Evolutionary conservation across 2,113 vertebrate species (phyloP), one percentile per base, ranked within the genome.

Genomic region (Erpornis zantholeuca): DNA sequence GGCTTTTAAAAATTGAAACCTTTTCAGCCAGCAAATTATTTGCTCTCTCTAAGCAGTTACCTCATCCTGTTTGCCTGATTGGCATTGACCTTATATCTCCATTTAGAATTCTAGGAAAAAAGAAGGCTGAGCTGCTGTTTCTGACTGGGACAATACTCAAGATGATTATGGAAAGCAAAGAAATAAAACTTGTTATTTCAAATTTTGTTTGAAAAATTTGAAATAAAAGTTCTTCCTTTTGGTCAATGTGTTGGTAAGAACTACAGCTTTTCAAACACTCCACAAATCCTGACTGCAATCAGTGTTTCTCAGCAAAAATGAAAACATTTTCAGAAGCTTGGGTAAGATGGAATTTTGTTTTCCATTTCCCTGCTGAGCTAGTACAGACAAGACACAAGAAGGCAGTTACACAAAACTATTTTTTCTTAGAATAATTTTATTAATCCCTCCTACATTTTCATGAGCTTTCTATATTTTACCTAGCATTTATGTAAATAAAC

Each of bases 351-450:
- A 36, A 4, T 28, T 75, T 23, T 60, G 8, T 13, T 91, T 82
- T 56, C 31, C 5, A 20, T 50, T 63, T 15, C 33, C 23, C 27
- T 75, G 29, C 13, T 65, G 19, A 69, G 12, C 35, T 47, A 75
- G 15, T 63, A 68, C 8, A n/a, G 54, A 47, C 27, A 59, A 90
- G 15, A 50, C 47, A 68, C 6, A 82, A 38, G 79, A 53, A 78
- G 7, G 4, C 8, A 87, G 38, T 42, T 75, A 15, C 0, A 0
- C 40, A 5, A 59, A 85, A 47, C 12, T 68, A 11, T 9, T 36
- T 80, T 57, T 61, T 70, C 33, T 71, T 64, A 47, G 29, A 64
- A 76, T 65, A 83, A 73, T 71, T 79, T 85, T 66, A 82, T 59
- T 0, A 76, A 75, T 38, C 7, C 8, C 6, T 77, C 33, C 10